phyloP scores from a whole-genome alignment of 2,797 vertebrate species.

The Arnoldichthys spilopterus region DNA sequence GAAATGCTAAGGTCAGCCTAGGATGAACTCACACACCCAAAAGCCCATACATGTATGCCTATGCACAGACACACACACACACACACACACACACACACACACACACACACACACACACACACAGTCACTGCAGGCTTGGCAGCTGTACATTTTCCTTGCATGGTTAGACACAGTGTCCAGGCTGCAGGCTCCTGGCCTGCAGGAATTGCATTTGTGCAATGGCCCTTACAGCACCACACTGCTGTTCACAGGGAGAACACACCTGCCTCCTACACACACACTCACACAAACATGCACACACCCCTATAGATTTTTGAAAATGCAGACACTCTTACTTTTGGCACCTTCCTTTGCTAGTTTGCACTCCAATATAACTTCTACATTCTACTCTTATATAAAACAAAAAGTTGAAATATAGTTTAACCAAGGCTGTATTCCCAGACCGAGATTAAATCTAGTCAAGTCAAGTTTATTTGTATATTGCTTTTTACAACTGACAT shows the following conservation, averaged over 20 bases:
- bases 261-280: conserved; percentile 29
- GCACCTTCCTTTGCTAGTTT: no score
- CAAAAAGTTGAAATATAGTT: no score
- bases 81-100: not conserved
- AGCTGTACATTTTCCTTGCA: conserved; percentile 32
- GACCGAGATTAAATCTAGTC: no score
- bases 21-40: not conserved
- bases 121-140: conserved; percentile 6
- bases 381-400: no score
- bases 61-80: not conserved
- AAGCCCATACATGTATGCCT: not conserved
- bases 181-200: conserved; percentile 43
- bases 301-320: no score
- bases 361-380: no score
- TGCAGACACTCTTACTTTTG: no score
- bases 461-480: no score
- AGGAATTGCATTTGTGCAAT: conserved; percentile 49
- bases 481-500: no score
- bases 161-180: conserved; percentile 17
- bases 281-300: no score
- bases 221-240: conserved; percentile 45
- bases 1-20: conserved; percentile 22
- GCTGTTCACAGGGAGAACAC: conserved; percentile 33
- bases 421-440: no score
- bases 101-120: not conserved